Evolutionary conservation across 2,797 vertebrate species (phyloP), one percentile per base, ranked within the genome.

Genomic region (Mallotus villosus): DNA sequence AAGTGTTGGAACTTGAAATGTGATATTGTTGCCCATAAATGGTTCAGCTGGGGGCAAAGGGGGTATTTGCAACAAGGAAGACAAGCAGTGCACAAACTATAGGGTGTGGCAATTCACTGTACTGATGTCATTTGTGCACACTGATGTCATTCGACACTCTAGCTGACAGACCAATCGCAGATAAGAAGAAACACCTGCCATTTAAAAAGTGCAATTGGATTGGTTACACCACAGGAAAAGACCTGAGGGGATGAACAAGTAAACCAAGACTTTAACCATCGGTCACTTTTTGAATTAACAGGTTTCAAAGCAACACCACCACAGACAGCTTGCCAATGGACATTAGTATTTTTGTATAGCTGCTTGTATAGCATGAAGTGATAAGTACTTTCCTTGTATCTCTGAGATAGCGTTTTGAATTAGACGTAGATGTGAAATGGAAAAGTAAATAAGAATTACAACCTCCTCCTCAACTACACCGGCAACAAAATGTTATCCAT

Each of bases 211-310:
- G 66, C 27, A 34, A 24, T 32, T 59, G 37, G 74, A 85, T 85
- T 83, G 84, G 84, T 49, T 51, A 37, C 51, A 67, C 62, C 6
- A 37, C 51, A 74, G 75, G 74, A 83, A 75, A 63, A 76, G 80
- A 74, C 79, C 81, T 80, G 81, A 76, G 80, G 76, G 80, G 80
- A 76, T 82, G 63, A 78, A 83, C 81, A 81, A 83, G 84, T 83
- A 83, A 81, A 85, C 74, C 79, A 76, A 83, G 84, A 80, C 79
- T 74, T 78, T 80, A 71, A 80, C 79, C 79, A 78, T 75, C 71
- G 67, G 74, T 24, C 71, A 79, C 78, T 80, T 81, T 83, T 83
- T 59, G 76, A 78, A 77, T 77, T 71, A 80, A 78, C 79, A 81
- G 70, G 49, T 85, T 79, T 69, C 64, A 70, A 81, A 81, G 77